phyloP scores from a whole-genome alignment of 2,113 vertebrate species.

The Diphyllodes magnificus region DNA sequence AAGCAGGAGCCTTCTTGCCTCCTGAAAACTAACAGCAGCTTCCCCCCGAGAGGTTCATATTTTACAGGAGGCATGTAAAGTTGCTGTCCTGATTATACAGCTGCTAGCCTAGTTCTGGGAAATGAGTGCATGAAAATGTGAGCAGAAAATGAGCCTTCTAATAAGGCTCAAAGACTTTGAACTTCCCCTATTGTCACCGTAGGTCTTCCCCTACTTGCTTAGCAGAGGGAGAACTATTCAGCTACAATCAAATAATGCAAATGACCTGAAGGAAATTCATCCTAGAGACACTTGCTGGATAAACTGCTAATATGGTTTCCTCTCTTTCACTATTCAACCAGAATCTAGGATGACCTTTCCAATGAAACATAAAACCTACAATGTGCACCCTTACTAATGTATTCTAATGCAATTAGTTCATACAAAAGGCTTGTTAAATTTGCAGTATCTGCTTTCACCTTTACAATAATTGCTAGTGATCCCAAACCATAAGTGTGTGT shows the following conservation, averaged over 20 bases:
- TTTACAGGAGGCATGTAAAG: constrained; percentile 38
- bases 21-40: constrained; percentile 15
- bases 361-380: constrained; percentile 82
- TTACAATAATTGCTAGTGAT: constrained; percentile 70
- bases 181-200: constrained; percentile 64
- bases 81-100: constrained; percentile 59
- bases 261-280: constrained; percentile 71
- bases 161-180: constrained; percentile 70
- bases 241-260: constrained; percentile 73
- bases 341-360: constrained; percentile 77
- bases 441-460: constrained; percentile 75
- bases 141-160: constrained; percentile 69
- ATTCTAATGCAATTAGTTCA: constrained; percentile 94
- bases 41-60: constrained; percentile 6
- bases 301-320: constrained; percentile 65
- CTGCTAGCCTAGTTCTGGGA: constrained; percentile 64
- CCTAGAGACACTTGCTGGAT: constrained; percentile 63
- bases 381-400: constrained; percentile 82
- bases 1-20: neutral
- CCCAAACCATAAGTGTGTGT: constrained; percentile 48
- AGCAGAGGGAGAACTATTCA: constrained; percentile 63
- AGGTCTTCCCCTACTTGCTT: constrained; percentile 67
- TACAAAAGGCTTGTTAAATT: constrained; percentile 92
- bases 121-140: constrained; percentile 45
- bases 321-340: constrained; percentile 70